phyloP scores from a whole-genome alignment of 1,140 invertebrate genomes.

The Tribolium madens region DNA sequence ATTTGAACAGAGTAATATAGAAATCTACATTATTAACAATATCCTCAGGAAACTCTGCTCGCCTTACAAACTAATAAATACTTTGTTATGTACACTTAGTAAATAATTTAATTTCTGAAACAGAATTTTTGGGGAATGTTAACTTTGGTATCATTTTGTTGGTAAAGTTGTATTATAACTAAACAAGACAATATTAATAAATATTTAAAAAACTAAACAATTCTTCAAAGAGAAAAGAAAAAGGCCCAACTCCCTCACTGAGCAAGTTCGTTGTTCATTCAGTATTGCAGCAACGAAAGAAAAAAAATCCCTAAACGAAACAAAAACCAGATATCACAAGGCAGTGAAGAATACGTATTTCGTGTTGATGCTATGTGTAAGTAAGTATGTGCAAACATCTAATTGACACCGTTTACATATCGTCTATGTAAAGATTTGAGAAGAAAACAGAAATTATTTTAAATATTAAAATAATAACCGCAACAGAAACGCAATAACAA shows the following conservation, averaged over 20 bases:
- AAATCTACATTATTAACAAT: constrained; percentile 53
- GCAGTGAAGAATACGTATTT: constrained; percentile 37
- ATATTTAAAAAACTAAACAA: constrained; percentile 54
- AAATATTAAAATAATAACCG: constrained; percentile 57
- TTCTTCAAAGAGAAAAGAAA: constrained; percentile 11
- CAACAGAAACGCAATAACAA: constrained; percentile 27
- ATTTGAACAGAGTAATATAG: constrained; percentile 55
- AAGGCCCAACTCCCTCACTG: constrained; percentile 10
- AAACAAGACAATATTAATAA: constrained; percentile 55
- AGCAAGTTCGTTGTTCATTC: constrained; percentile 16
- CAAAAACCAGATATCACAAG: constrained; percentile 29
- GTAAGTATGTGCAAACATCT: constrained; percentile 51
- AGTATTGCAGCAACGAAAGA: constrained; percentile 24
- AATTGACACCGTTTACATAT: constrained; percentile 49
- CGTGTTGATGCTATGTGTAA: constrained; percentile 17
- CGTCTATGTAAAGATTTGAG: constrained; percentile 1
- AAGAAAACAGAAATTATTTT: constrained; percentile 45
- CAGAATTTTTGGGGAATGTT: constrained; percentile 67
- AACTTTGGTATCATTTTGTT: constrained; percentile 68
- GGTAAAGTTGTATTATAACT: constrained; percentile 61
- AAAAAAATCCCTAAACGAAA: constrained; percentile 14
- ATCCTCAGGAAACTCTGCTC: constrained; percentile 45
- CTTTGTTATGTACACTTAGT: constrained; percentile 64
- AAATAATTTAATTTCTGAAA: constrained; percentile 63
- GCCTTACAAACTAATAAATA: constrained; percentile 60